phyloP scores from a whole-genome alignment of 2,888 invertebrate species.

The Nymphalis c-album region DNA sequence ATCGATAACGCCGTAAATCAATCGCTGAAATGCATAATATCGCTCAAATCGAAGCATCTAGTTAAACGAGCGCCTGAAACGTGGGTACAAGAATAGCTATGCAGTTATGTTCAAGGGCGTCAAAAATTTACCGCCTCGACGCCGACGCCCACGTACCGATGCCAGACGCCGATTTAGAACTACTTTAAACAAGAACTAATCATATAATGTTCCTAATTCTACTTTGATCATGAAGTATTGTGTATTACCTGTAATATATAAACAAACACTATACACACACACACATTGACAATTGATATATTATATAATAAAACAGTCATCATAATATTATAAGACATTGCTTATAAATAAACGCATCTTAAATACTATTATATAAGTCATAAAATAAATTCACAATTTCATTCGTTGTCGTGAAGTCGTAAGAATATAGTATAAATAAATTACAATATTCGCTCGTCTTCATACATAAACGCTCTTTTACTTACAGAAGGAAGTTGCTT shows the following conservation, averaged over 20 bases:
- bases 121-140: conserved; percentile 36
- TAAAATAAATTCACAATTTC: not conserved
- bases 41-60: conserved; percentile 36
- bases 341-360: no score
- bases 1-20: conserved; percentile 34
- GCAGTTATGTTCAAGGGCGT: conserved; percentile 52
- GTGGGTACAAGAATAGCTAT: conserved; percentile 44
- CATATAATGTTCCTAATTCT: conserved; percentile 20
- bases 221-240: conserved; percentile 1
- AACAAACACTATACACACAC: not conserved
- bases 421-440: conserved; percentile 10
- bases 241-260: not conserved
- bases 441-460: conserved; percentile 23
- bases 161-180: conserved; percentile 52
- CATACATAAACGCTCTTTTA: conserved; percentile 30
- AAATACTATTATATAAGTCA: no score
- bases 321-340: no score
- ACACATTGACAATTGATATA: no score
- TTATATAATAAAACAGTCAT: no score
- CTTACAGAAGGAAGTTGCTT: conserved; percentile 37
- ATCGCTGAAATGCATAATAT: conserved; percentile 34
- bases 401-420: not conserved
- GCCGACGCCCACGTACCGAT: conserved; percentile 43
- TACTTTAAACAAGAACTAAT: conserved; percentile 50
- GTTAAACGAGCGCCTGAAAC: conserved; percentile 32